phyloP scores from a whole-genome alignment of 2,888 invertebrate species.

The Sycophila texana region DNA sequence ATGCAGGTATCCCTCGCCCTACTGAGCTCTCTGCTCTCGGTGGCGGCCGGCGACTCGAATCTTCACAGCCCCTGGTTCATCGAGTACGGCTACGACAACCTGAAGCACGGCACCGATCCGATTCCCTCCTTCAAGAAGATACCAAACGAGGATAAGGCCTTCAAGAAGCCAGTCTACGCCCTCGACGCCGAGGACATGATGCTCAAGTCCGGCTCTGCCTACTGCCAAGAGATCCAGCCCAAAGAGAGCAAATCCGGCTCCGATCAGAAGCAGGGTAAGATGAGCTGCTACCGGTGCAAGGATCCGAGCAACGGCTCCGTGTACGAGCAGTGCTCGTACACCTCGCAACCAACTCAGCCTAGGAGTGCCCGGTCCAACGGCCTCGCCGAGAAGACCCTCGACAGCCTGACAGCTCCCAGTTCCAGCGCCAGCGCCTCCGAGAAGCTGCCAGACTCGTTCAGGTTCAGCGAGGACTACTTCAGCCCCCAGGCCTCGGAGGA shows the following conservation, averaged over 20 bases:
- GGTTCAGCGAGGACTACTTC: conserved; percentile 72
- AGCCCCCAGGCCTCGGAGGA: conserved; percentile 74
- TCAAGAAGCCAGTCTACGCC: conserved; percentile 63
- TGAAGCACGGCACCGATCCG: conserved; percentile 40
- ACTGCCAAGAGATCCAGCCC: conserved; percentile 63
- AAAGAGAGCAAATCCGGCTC: conserved; percentile 40
- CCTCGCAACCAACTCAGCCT: conserved; percentile 68
- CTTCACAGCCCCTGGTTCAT: conserved; percentile 55
- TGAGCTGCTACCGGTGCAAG: conserved; percentile 78
- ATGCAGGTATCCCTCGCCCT: conserved; percentile 60
- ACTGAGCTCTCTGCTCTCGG: conserved; percentile 53
- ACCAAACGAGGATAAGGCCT: conserved; percentile 63
- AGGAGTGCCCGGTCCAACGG: conserved; percentile 33
- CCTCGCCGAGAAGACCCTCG: conserved; percentile 1
- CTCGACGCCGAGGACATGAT: conserved; percentile 59
- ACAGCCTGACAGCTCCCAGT: conserved; percentile 9
- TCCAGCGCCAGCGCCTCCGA: not conserved
- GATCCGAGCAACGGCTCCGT: conserved; percentile 76
- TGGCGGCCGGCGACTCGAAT: conserved; percentile 56
- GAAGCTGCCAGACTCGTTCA: conserved; percentile 53
- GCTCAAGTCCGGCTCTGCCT: conserved; percentile 61
- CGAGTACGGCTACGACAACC: conserved; percentile 38
- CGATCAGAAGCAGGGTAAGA: conserved; percentile 46
- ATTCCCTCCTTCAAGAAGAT: conserved; percentile 59
- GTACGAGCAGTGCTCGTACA: conserved; percentile 79